Conservation (phyloP, 2,888 invertebrate species). For the Morinoia aosen region DNA sequence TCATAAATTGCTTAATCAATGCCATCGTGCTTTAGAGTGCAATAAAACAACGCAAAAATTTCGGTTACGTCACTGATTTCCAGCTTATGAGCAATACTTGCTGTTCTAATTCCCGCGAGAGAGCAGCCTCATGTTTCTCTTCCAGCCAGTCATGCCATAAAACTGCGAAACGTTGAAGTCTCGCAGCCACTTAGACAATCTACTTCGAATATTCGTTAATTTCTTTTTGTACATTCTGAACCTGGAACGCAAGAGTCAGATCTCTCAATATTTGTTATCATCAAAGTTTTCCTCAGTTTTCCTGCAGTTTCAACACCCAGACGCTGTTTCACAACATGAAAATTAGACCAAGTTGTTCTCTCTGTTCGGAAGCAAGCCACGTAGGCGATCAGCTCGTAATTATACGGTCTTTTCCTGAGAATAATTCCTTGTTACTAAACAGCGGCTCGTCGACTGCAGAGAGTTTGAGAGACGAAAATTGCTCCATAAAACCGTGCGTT, state of each 20-base stretch:
- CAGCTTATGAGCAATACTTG: neutral
- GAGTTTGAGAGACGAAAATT: neutral
- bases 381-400: neutral
- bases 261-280: neutral
- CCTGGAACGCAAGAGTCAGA: neutral
- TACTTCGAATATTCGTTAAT: neutral
- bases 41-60: neutral
- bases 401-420: neutral
- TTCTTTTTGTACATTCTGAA: neutral
- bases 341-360: neutral
- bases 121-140: neutral
- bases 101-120: neutral
- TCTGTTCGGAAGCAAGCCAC: neutral
- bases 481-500: neutral
- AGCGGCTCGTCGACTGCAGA: neutral
- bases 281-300: neutral
- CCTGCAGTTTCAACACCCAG: neutral
- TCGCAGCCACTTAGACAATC: neutral
- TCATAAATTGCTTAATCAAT: neutral
- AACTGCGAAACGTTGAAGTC: neutral
- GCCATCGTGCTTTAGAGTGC: neutral
- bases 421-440: slow-evolving; percentile 12
- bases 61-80: neutral
- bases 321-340: neutral
- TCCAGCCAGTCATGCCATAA: neutral